phyloP scores from a whole-genome alignment of 1,140 invertebrate genomes.

The Zaprionus vittiger region DNA sequence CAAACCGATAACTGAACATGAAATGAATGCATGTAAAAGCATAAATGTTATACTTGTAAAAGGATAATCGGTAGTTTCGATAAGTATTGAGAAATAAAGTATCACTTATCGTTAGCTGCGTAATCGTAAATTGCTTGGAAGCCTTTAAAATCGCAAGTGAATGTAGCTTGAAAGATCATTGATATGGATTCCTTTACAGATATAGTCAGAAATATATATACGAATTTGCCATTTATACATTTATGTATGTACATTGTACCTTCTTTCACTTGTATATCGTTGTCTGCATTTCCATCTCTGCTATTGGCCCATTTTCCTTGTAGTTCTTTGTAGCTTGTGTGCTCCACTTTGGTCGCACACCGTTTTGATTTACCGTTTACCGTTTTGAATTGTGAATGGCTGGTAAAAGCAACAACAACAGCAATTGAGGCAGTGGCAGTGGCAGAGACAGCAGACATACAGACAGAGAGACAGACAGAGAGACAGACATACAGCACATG shows the following conservation, averaged over 20 bases:
- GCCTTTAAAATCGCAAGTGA: too few species aligned
- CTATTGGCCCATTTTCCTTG: constrained; percentile 30
- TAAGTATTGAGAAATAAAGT: too few species aligned
- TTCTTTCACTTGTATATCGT: not conserved
- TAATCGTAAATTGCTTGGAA: too few species aligned
- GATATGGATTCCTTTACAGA: too few species aligned
- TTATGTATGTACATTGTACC: not conserved
- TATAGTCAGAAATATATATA: too few species aligned
- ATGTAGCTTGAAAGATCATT: too few species aligned
- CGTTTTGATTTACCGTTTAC: constrained; percentile 68
- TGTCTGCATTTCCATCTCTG: constrained; percentile 18
- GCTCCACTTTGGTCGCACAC: constrained; percentile 37
- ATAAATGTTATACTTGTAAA: too few species aligned
- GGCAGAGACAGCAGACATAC: not conserved
- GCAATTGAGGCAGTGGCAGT: not conserved
- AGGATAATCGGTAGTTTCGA: too few species aligned
- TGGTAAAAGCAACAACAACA: constrained; percentile 7
- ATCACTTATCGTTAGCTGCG: too few species aligned
- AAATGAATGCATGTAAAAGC: too few species aligned
- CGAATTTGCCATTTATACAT: too few species aligned
- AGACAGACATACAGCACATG: not conserved
- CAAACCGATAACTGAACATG: not conserved
- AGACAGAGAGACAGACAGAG: not conserved
- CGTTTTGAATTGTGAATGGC: constrained; percentile 57
- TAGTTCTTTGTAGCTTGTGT: constrained; percentile 10